Base-by-base conservation (phyloP, 2,797 vertebrate genomes). In the Periparus ater region DNA sequence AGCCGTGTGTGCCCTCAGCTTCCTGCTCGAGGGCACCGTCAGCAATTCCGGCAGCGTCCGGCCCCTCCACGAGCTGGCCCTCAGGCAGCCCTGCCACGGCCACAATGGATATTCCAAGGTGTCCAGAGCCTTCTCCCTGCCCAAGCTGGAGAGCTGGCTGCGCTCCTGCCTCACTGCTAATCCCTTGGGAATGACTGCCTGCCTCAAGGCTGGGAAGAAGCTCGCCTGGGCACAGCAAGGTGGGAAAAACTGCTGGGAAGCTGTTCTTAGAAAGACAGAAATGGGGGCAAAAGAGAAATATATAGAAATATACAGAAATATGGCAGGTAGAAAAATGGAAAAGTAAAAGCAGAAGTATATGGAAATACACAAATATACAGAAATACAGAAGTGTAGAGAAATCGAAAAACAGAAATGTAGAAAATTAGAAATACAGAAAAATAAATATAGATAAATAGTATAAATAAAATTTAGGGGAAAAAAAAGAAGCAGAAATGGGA, bases 221-320 rank as follows among this genome's bases (percentile, higher is more conserved):
- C 98, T 99, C 3, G 98, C 98, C 5, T 99, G 99, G 99, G 99
- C 99, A 30, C 98, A 99, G 75, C 99, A 99, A 99, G 99, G 99
- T 83, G 65, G 55, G 77, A 0, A 40, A 26, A 77, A 34, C 6
- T 18, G 65, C 55, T 47, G 55, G 57, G 57, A 12, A 4, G 25
- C 1, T 17, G n/a, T 27, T 38, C 6, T 53, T 45, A 12, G 62
- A 16, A 7, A 10, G 44, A 4, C 9, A 23, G 60, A 6, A 19
- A 4, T 0, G 2, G 25, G 17, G 45, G 26, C 22, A 16, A n/a
- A 44, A 38, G 13, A 22, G 17, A 17, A 53, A 42, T 44, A 8
- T 15, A 2, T 20, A 26, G n/a, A 11, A 45, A 38, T 20, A 5
- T 13, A 3, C 5, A 63, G 30, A 29, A 53, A 44, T n/a, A 1